Conservation (phyloP, 2,113 vertebrate genomes). For the Limnothrissa miodon region DNA sequence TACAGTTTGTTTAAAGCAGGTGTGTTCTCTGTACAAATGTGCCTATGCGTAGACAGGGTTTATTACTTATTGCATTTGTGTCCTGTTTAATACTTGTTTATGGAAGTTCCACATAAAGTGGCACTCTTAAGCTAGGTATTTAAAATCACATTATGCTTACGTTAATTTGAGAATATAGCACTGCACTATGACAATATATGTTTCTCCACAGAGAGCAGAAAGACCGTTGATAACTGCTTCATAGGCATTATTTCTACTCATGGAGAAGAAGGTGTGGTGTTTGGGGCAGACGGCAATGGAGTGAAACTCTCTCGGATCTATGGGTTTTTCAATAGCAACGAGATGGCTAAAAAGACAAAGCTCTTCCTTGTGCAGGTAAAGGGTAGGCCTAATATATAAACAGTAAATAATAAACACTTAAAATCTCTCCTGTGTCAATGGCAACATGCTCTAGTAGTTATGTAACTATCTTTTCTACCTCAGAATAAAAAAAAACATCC, state of each 20-base stretch:
- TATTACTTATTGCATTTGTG: no score
- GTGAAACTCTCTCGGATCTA: conserved; percentile 63
- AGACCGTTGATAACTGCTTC: conserved; percentile 64
- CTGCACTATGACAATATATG: neutral
- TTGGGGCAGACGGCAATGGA: conserved; percentile 56
- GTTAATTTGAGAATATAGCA: neutral
- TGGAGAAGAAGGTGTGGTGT: conserved; percentile 67
- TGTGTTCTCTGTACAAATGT: conserved; percentile 34
- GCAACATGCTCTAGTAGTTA: neutral
- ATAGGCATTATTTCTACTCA: conserved; percentile 77
- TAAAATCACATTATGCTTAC: neutral
- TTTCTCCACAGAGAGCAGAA: conserved; percentile 58
- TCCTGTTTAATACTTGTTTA: neutral
- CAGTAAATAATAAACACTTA: no score
- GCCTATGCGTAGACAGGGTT: neutral
- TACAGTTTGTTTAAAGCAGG: conserved; percentile 67
- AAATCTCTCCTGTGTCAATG: neutral
- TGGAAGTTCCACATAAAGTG: neutral
- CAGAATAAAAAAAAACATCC: neutral
- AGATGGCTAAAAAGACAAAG: conserved; percentile 63
- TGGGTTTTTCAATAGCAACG: conserved; percentile 51
- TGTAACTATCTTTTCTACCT: neutral
- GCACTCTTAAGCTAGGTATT: neutral
- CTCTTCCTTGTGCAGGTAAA: conserved; percentile 76
- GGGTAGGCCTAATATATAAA: neutral